These are phyloP conservation scores for Meteorus cinctellus DNA, from an alignment of 2,888 invertebrate genomes.

Conservation along the genomic window DNA sequence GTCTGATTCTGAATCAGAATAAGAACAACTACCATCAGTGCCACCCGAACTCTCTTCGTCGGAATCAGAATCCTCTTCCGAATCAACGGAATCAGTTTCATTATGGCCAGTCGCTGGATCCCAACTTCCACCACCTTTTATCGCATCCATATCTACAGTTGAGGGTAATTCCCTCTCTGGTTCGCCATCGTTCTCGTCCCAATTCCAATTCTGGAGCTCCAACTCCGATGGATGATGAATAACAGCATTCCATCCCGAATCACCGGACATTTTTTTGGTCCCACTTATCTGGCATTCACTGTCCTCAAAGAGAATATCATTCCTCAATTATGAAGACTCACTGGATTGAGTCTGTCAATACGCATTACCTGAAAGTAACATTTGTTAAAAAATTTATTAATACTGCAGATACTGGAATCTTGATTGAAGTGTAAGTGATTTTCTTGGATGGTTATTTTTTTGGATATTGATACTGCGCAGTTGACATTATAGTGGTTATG, in stretches of 20 bases:
- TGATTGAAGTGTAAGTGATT: background rate
- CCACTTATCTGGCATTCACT: slow-evolving; percentile 64
- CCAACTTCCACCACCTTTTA: slow-evolving; percentile 75
- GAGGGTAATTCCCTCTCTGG: slow-evolving; percentile 78
- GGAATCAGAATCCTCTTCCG: slow-evolving; percentile 74
- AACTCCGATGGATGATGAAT: slow-evolving; percentile 77
- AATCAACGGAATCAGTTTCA: slow-evolving; percentile 71
- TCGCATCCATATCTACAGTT: slow-evolving; percentile 81
- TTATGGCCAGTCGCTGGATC: slow-evolving; percentile 68
- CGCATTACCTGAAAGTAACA: slow-evolving; percentile 14
- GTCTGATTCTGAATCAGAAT: slow-evolving; percentile 71
- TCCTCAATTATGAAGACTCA: slow-evolving; percentile 53
- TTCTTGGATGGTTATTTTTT: background rate
- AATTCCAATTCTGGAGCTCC: slow-evolving; percentile 71
- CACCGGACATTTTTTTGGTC: slow-evolving; percentile 69
- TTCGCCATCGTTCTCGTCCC: slow-evolving; percentile 76
- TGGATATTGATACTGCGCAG: background rate
- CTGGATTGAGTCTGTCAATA: background rate
- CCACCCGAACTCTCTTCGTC: slow-evolving; percentile 73
- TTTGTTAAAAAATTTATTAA: background rate
- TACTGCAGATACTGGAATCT: background rate
- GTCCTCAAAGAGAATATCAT: slow-evolving; percentile 61
- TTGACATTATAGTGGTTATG: background rate
- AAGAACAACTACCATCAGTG: slow-evolving; percentile 71
- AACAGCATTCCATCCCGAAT: slow-evolving; percentile 76